A percentile compares a stretch with the other conserved stretches of the same genome.
Conservation (phyloP, 1,140 invertebrate genomes). For the Calephelis nemesis region DNA sequence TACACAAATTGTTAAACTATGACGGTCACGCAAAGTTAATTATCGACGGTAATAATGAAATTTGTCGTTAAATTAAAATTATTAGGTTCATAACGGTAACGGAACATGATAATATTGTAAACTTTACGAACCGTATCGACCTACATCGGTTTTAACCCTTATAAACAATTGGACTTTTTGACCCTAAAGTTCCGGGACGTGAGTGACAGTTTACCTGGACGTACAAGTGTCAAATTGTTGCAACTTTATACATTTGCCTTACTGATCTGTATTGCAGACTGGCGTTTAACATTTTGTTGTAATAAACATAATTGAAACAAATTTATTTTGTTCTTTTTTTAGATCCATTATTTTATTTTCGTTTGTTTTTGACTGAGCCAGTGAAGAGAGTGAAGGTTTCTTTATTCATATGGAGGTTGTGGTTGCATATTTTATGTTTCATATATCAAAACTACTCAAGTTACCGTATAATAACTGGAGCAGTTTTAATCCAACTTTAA, state of each 20-base stretch:
- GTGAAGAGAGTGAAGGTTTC: too few relatives aligned
- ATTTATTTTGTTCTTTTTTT: too few relatives aligned
- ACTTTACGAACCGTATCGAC: conserved; percentile 6
- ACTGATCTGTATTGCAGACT: background rate
- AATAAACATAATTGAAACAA: too few relatives aligned
- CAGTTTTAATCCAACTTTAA: too few relatives aligned
- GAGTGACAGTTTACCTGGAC: conserved; percentile 8
- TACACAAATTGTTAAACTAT: background rate
- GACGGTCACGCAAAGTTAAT: background rate
- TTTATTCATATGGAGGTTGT: too few relatives aligned
- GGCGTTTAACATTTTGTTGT: too few relatives aligned
- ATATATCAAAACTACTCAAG: too few relatives aligned
- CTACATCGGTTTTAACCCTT: conserved; percentile 4
- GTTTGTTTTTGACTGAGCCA: too few relatives aligned
- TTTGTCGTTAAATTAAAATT: conserved; percentile 5
- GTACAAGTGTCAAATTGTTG: conserved; percentile 9
- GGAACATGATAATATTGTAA: conserved; percentile 5
- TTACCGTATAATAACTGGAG: too few relatives aligned
- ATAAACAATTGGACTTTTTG: conserved; percentile 15
- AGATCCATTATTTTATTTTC: too few relatives aligned
- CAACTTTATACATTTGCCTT: background rate
- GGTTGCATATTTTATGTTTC: too few relatives aligned
- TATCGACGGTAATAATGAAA: background rate
- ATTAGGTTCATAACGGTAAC: background rate
- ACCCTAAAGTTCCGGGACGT: conserved; percentile 3